Conservation (phyloP, 2,113 vertebrate species). For the Scopus umbretta region DNA sequence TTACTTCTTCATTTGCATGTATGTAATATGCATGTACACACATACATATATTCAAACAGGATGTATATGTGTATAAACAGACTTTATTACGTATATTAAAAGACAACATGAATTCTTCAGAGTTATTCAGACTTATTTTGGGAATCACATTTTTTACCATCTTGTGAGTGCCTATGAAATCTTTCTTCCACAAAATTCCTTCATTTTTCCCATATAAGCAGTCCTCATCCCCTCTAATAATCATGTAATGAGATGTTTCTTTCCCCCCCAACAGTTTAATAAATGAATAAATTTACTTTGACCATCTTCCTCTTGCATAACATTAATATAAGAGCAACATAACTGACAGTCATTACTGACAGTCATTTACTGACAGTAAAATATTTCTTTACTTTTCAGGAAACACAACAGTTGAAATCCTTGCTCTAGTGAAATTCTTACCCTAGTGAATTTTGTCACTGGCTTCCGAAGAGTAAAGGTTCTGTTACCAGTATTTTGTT, state of each 20-base stretch:
- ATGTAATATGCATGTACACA: neutral
- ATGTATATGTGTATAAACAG: neutral
- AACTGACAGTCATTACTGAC: neutral
- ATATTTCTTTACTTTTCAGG: neutral
- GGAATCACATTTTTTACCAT: neutral
- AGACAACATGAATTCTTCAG: neutral
- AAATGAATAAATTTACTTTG: neutral
- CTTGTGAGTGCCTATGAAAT: neutral
- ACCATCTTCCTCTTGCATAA: neutral
- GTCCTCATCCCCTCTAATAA: neutral
- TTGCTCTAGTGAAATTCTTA: neutral
- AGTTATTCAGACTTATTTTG: neutral
- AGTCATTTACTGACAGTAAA: neutral
- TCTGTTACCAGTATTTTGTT: neutral
- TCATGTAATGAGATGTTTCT: neutral
- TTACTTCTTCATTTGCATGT: neutral
- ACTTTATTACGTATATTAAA: neutral
- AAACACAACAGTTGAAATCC: neutral
- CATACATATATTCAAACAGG: neutral
- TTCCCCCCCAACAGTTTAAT: neutral
- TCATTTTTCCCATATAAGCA: neutral
- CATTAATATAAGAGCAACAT: neutral
- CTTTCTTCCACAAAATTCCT: neutral
- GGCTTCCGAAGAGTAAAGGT: neutral
- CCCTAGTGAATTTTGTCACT: neutral